Percentiles rank a stretch among this genome's conserved stretches.
Evolutionary conservation across 2,113 vertebrate genomes (phyloP).

Genomic region (Ammodytes marinus): DNA sequence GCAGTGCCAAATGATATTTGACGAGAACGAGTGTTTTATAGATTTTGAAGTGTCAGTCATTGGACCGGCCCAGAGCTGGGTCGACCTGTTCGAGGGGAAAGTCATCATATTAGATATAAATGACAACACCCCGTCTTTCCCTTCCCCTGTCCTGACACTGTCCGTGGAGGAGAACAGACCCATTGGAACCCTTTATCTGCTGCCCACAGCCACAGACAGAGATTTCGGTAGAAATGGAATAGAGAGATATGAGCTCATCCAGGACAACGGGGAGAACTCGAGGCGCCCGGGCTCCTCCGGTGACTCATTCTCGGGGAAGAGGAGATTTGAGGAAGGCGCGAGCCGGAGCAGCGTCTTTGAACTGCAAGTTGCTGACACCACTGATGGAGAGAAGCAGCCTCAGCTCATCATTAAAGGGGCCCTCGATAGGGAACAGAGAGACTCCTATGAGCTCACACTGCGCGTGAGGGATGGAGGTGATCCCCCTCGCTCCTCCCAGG

Average conservation of each 20-base stretch:
- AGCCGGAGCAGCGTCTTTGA: constrained; percentile 95
- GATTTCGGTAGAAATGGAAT: constrained; percentile 98
- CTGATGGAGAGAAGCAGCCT: constrained; percentile 98
- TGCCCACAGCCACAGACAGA: constrained; percentile 96
- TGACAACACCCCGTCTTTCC: constrained; percentile 98
- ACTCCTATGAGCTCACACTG: constrained; percentile 97
- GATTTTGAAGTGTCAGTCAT: constrained; percentile 99
- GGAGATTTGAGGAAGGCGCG: constrained; percentile 81
- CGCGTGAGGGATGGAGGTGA: constrained; percentile 95
- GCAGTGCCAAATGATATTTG: constrained; percentile 99
- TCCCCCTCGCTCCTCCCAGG: constrained; percentile 95
- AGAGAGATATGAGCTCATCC: constrained; percentile 96
- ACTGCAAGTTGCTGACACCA: constrained; percentile 96
- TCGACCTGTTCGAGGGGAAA: constrained; percentile 97
- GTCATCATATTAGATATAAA: constrained; percentile 98
- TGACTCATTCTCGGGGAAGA: constrained; percentile 85
- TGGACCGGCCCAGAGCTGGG: constrained; percentile 98
- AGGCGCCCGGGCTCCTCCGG: constrained; percentile 76
- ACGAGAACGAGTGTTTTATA: constrained; percentile 98
- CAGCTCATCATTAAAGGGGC: constrained; percentile 98
- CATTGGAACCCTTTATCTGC: constrained; percentile 96
- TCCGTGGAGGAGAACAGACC: constrained; percentile 99
- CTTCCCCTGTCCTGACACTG: constrained; percentile 96
- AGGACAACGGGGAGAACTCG: constrained; percentile 92
- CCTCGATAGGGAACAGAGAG: constrained; percentile 95